These are phyloP conservation scores for Orbicella faveolata DNA, from an alignment of 64 coral and sea anemone species.

Conservation along the genomic window DNA sequence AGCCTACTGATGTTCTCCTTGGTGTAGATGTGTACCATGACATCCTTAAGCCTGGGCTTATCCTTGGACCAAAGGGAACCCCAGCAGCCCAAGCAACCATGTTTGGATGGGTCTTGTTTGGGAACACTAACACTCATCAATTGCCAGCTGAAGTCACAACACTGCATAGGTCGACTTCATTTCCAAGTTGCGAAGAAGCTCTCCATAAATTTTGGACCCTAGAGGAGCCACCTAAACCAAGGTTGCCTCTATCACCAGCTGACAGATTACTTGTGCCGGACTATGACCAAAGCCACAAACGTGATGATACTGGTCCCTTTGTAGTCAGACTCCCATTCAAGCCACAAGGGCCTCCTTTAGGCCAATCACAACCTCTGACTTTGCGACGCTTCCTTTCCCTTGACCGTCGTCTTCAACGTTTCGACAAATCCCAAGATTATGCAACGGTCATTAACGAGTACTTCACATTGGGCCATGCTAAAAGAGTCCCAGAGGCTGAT, in stretches of 20 bases:
- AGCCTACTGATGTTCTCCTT: not conserved
- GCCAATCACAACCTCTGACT: constrained; percentile 17
- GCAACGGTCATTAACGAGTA: constrained; percentile 41
- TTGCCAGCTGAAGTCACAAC: not conserved
- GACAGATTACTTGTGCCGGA: constrained; percentile 42
- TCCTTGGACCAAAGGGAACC: constrained; percentile 32
- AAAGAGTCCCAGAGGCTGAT: constrained; percentile 31
- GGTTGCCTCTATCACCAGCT: constrained; percentile 11
- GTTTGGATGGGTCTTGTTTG: constrained; percentile 57
- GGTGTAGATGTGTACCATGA: constrained; percentile 28
- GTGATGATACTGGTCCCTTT: constrained; percentile 29
- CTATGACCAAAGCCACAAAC: constrained; percentile 4
- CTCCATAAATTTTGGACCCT: constrained; percentile 56
- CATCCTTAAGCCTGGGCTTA: constrained; percentile 48
- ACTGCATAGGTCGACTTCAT: not conserved
- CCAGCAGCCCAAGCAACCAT: constrained; percentile 60
- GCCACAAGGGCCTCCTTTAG: not conserved
- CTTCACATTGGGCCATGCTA: constrained; percentile 6
- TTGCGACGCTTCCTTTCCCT: constrained; percentile 40
- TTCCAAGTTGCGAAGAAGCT: constrained; percentile 24
- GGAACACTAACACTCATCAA: not conserved
- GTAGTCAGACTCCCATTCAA: constrained; percentile 30
- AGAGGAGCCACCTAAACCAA: constrained; percentile 41
- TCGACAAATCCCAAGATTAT: constrained; percentile 16
- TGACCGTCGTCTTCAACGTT: constrained; percentile 31